Evolutionary conservation across 1,140 invertebrate species (phyloP), one percentile per base, ranked within the genome.

Genomic region (Dufourea novaeangliae): DNA sequence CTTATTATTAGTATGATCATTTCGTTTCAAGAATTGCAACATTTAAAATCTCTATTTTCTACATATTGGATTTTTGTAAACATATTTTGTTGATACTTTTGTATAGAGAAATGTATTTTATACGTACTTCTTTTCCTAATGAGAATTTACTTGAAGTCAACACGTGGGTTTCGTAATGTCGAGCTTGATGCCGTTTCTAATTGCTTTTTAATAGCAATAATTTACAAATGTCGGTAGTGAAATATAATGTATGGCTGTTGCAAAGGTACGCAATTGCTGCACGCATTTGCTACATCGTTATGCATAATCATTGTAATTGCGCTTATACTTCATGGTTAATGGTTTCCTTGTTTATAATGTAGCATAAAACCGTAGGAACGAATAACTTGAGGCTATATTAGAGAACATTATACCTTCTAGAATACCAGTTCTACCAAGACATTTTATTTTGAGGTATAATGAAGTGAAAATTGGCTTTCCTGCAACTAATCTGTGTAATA

Each of bases 131-230:
- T 44, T 44, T 5, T 44, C 5, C 12, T 17, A 46, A 7, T 46
- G 7, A n/a, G 32, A 6, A 20, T 34, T 8, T 7, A 6, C 17
- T 39, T n/a, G 10, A 17, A 12, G 6, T 17, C 6, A n/a, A 17
- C 5, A 37, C 20, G 25, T 32, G 2, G 22, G 17, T 34, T 34
- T 12, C 20, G 7, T 46, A 17, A n/a, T 50, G 11, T 20, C 17
- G 17, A 12, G 14, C 17, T 27, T 5, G 37, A 69, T 14, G 32
- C 0, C 22, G 20, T 20, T 6, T 22, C 29, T 71, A 61, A 71
- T 61, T 59, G 25, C 56, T 46, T 71, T 71, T 46, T 61, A 22
- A 71, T 59, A 25, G 37, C 56, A 17, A 25, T 46, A 32, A 71
- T 71, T 61, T 61, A 46, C 39, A 61, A 61, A n/a, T 34, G n/a